Base-by-base conservation (phyloP, 1,140 invertebrate species). In the Mya arenaria region DNA sequence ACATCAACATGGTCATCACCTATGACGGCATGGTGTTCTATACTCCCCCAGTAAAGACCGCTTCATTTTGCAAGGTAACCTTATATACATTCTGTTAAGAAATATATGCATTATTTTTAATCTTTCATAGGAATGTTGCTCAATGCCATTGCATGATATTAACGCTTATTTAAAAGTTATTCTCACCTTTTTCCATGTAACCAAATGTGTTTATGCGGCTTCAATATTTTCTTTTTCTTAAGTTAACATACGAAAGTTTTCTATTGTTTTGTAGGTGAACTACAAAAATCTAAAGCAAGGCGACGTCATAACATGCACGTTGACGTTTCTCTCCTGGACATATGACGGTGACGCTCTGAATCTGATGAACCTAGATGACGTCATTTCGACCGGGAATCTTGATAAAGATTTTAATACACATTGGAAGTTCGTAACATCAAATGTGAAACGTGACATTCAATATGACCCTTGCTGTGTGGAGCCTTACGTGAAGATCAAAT, bases 11-110 rank as follows among this genome's bases (percentile, higher is more conserved):
- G 6, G 69, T 73, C 4, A 52, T 58, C 15, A 10, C 44, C 5
- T 58, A 58, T 52, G 69, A 73, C 30, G 69, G 69, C 4, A 8
- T 52, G 3, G 34, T 73, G 15, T 73, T 73, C 17, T 73, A 73
- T 25, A 36, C 25, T 25, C 48, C 44, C n/a, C 69, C 69, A 4
- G 69, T 73, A 32, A 73, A 56, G 34, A 56, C 30, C 8, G 17
- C 19, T 23, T 52, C 48, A 1, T 52, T n/a, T 23, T 52, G 48
- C 48, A 52, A 52, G 48, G 48, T 52, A 52, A 52, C 1, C 48
- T n/a, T 8, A 23, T 52, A 23, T 10, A 52, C 2, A 52, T 23
- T 4, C n/a, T n/a, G n/a, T n/a, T n/a, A n/a, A n/a, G n/a, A n/a
- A n/a, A n/a, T n/a, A n/a, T n/a, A n/a, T n/a, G n/a, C n/a, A n/a